Conservation (phyloP, 2,888 invertebrate genomes). For the Petrolisthes cinctipes region DNA sequence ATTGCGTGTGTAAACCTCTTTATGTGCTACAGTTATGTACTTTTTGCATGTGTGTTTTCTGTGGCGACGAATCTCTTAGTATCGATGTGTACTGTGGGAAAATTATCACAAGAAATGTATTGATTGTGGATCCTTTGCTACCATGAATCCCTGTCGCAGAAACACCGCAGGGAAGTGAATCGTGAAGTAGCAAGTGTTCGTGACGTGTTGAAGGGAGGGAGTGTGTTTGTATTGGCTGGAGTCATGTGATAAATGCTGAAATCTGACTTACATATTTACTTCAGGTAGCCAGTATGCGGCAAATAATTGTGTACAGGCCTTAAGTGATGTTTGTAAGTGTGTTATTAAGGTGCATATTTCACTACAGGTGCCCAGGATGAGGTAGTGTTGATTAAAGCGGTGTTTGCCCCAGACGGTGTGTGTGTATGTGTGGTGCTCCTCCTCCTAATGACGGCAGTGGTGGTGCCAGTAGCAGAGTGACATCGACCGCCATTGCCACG, state of each 20-base stretch:
- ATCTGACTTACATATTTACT: neutral
- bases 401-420: constrained; percentile 12
- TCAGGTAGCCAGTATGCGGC: neutral
- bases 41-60: too few species aligned
- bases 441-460: constrained; percentile 13
- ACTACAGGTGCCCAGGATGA: constrained; percentile 33
- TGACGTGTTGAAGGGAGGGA: neutral
- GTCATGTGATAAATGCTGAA: neutral
- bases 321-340: neutral
- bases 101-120: too few species aligned
- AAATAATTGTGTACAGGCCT: neutral
- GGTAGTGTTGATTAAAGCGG: constrained; percentile 6
- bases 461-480: constrained; percentile 7
- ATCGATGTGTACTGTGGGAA: too few species aligned
- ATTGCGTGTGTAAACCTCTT: too few species aligned
- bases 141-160: too few species aligned
- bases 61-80: too few species aligned
- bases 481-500: constrained; percentile 15
- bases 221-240: neutral
- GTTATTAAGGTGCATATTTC: neutral
- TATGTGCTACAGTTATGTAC: too few species aligned
- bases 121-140: too few species aligned
- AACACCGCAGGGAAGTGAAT: too few species aligned
- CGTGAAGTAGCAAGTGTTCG: neutral
- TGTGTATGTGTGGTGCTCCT: constrained; percentile 12